A percentile compares a stretch with the other conserved stretches of the same genome.
These are phyloP conservation scores for Drosophila incognita DNA, from an alignment of 2,888 invertebrate species.

Conservation along the genomic window DNA sequence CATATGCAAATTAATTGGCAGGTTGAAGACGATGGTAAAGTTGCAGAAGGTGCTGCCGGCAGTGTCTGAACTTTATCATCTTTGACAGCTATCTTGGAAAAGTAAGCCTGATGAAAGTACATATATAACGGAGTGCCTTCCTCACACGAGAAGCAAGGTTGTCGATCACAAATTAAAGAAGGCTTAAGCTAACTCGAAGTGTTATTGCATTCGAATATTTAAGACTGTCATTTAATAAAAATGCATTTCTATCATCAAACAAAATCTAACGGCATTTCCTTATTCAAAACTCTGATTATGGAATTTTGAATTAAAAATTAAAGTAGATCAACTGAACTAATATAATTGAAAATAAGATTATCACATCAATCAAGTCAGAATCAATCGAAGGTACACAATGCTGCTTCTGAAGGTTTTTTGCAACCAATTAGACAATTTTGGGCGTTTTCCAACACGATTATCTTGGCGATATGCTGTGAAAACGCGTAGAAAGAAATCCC, in stretches of 20 bases:
- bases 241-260: not conserved
- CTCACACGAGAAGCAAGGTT: not conserved
- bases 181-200: not conserved
- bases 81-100: conserved; percentile 24
- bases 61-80: not conserved
- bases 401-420: not conserved
- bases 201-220: not conserved
- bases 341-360: not conserved
- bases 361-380: not conserved
- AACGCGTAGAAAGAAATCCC: not conserved
- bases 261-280: not conserved
- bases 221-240: not conserved
- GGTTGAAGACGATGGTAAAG: conserved; percentile 12
- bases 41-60: conserved; percentile 13
- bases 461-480: conserved; percentile 4
- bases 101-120: not conserved
- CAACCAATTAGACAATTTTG: not conserved
- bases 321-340: not conserved
- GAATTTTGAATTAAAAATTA: not conserved
- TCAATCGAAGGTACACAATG: not conserved
- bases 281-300: not conserved
- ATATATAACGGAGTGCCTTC: not conserved
- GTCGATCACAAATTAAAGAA: not conserved
- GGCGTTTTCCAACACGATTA: not conserved
- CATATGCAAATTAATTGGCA: conserved; percentile 41